Conservation (phyloP, 1,140 invertebrate species). For the Macrotrachela quadricornifera region DNA sequence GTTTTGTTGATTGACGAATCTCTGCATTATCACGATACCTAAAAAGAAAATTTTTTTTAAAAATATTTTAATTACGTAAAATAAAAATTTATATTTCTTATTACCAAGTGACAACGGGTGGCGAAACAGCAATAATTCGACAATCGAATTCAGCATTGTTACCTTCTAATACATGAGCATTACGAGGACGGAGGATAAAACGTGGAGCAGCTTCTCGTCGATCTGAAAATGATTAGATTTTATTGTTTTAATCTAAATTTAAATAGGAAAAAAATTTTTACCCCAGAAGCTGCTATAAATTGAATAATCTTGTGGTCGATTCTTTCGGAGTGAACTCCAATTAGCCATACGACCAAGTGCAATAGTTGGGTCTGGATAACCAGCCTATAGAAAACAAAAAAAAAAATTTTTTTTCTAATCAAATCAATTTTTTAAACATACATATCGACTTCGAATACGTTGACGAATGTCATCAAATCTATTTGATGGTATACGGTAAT, state of each 20-base stretch:
- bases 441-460: constrained; percentile 45
- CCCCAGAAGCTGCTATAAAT: constrained; percentile 48
- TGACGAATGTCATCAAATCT: constrained; percentile 67
- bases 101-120: constrained; percentile 76
- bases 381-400: constrained; percentile 17
- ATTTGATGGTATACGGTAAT: constrained; percentile 43
- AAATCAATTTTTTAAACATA: too few relatives aligned
- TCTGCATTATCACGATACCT: constrained; percentile 64
- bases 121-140: constrained; percentile 73
- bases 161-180: constrained; percentile 82
- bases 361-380: constrained; percentile 72
- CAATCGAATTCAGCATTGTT: constrained; percentile 91
- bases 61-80: neutral
- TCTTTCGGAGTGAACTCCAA: constrained; percentile 83
- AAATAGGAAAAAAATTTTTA: too few relatives aligned
- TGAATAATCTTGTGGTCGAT: constrained; percentile 80
- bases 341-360: constrained; percentile 87
- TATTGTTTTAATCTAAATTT: too few relatives aligned
- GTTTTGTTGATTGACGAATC: constrained; percentile 88
- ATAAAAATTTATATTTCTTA: neutral
- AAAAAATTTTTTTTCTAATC: too few relatives aligned
- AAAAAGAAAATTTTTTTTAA: neutral
- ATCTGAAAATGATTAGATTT: constrained; percentile 39
- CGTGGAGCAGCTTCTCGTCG: constrained; percentile 83
- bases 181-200: constrained; percentile 85